A percentile compares a stretch with the other conserved stretches of the same genome.
phyloP scores from a whole-genome alignment of 1,140 invertebrate species.

The Monochamus saltuarius region DNA sequence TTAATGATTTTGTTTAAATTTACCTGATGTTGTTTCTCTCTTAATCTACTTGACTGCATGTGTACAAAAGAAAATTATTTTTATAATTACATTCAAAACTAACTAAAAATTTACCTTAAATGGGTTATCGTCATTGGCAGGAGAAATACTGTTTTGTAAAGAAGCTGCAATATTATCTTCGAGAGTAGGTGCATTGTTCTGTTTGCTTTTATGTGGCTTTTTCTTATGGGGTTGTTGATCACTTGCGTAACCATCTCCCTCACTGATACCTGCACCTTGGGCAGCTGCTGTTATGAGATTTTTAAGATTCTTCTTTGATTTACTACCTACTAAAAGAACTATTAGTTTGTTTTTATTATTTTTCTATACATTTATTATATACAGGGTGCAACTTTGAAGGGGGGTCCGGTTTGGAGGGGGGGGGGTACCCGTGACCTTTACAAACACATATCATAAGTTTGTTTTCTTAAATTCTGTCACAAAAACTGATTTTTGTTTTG shows the following conservation, averaged over 20 bases:
- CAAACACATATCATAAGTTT: too few relatives aligned
- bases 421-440: too few relatives aligned
- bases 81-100: too few relatives aligned
- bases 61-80: slow-evolving; percentile 7
- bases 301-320: slow-evolving; percentile 32
- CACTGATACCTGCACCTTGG: slow-evolving; percentile 54
- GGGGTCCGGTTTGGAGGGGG: too few relatives aligned
- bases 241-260: slow-evolving; percentile 37
- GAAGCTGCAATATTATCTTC: slow-evolving; percentile 57
- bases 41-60: slow-evolving; percentile 35
- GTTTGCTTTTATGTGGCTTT: slow-evolving; percentile 36
- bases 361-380: too few relatives aligned
- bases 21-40: slow-evolving; percentile 39
- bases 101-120: slow-evolving; percentile 58
- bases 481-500: too few relatives aligned
- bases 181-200: slow-evolving; percentile 37
- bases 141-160: slow-evolving; percentile 50
- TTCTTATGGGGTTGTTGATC: slow-evolving; percentile 31
- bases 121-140: slow-evolving; percentile 54
- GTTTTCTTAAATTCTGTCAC: too few relatives aligned
- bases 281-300: slow-evolving; percentile 54
- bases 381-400: too few relatives aligned
- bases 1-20: background rate
- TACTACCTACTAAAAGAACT: slow-evolving; percentile 22
- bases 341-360: slow-evolving; percentile 3